Evolutionary conservation across 1,140 invertebrate genomes (phyloP).

Genomic region (Orussus abietinus): DNA sequence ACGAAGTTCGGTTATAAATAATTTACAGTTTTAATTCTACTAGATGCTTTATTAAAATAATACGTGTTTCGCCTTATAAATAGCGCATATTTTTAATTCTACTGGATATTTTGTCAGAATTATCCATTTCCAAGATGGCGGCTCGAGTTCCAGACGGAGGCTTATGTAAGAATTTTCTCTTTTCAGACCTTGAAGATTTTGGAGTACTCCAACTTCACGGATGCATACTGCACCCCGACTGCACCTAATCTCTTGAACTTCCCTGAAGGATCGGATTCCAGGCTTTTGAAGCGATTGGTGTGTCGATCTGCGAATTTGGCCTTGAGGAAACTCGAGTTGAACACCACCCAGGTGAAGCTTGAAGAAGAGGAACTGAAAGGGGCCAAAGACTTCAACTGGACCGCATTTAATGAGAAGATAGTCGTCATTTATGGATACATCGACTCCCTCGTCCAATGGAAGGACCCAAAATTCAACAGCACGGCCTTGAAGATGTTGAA

Average conservation of each 20-base stretch:
- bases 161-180: slow-evolving; percentile 10
- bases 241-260: slow-evolving; percentile 34
- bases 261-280: slow-evolving; percentile 33
- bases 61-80: too few species aligned
- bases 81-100: too few species aligned
- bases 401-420: slow-evolving; percentile 35
- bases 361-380: slow-evolving; percentile 9
- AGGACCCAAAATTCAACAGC: slow-evolving; percentile 21
- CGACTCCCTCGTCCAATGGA: slow-evolving; percentile 30
- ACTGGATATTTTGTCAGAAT: too few species aligned
- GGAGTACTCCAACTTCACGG: slow-evolving; percentile 39
- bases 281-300: slow-evolving; percentile 33
- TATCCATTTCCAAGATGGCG: too few species aligned
- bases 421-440: slow-evolving; percentile 40
- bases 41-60: too few species aligned
- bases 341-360: slow-evolving; percentile 23
- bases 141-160: too few species aligned
- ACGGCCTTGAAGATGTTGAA: slow-evolving; percentile 21
- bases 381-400: slow-evolving; percentile 36
- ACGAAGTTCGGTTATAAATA: not conserved
- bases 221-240: slow-evolving; percentile 28
- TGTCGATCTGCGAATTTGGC: slow-evolving; percentile 33
- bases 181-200: slow-evolving; percentile 37
- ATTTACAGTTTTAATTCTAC: not conserved
- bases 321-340: slow-evolving; percentile 31